Evolutionary conservation across 2,888 invertebrate species (phyloP).

Genomic region (Drosophila algonquin): DNA sequence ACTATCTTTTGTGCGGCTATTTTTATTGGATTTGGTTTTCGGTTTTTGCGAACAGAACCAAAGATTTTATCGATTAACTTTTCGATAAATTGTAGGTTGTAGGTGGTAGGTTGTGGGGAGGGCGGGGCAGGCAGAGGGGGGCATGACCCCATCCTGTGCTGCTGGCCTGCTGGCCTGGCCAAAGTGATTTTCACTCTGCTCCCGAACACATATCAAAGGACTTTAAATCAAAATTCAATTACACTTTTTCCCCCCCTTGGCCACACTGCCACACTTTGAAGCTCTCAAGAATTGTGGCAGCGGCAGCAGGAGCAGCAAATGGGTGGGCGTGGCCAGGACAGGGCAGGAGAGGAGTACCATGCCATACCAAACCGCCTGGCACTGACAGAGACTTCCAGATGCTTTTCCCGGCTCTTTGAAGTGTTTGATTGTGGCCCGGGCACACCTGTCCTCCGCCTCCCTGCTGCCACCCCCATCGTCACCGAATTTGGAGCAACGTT

Average conservation of each 20-base stretch:
- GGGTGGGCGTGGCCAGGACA: constrained; percentile 5
- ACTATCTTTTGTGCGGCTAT: constrained; percentile 49
- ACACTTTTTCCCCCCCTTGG: constrained; percentile 48
- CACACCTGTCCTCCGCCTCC: constrained; percentile 10
- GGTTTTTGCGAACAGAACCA: background rate
- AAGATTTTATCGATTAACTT: constrained; percentile 67
- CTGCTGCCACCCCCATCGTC: too few relatives aligned
- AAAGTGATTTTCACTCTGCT: constrained; percentile 48
- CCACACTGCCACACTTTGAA: constrained; percentile 46
- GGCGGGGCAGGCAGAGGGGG: too few relatives aligned
- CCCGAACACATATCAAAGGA: constrained; percentile 80
- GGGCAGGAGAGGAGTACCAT: constrained; percentile 15
- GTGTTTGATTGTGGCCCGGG: constrained; percentile 41
- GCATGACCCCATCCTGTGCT: constrained; percentile 20
- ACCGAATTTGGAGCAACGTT: constrained; percentile 28
- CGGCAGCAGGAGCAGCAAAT: background rate
- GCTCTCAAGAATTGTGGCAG: constrained; percentile 59
- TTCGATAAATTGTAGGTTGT: constrained; percentile 47
- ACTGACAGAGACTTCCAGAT: constrained; percentile 43
- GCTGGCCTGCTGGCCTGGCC: constrained; percentile 13
- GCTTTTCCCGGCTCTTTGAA: constrained; percentile 46
- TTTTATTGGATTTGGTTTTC: constrained; percentile 59
- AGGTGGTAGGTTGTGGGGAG: background rate
- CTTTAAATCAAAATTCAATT: constrained; percentile 82
- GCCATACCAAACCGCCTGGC: constrained; percentile 24